Conservation (phyloP, 2,888 invertebrate genomes). For the Noctuana brunneofusca region DNA sequence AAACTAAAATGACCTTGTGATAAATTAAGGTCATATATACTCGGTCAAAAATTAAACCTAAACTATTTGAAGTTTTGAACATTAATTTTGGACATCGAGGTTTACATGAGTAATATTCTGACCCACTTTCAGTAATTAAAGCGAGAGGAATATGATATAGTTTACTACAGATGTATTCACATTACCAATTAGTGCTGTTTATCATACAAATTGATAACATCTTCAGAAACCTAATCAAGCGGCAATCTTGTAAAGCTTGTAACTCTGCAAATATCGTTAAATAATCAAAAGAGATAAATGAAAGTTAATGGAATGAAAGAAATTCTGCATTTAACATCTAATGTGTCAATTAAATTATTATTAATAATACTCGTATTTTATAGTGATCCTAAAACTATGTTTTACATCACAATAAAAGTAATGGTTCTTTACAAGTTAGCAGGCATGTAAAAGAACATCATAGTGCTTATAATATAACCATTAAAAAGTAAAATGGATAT, state of each 20-base stretch:
- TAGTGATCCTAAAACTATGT: too few relatives aligned
- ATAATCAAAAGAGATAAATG: neutral
- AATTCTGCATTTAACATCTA: neutral
- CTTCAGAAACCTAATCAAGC: conserved; percentile 8
- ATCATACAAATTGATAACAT: conserved; percentile 21
- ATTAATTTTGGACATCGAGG: neutral
- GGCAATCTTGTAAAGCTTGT: conserved; percentile 25
- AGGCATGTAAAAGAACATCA: too few relatives aligned
- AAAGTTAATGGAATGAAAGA: neutral
- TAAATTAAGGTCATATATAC: neutral
- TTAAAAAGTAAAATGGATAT: too few relatives aligned
- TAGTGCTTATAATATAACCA: too few relatives aligned
- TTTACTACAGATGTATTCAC: conserved; percentile 5
- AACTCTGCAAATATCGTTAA: neutral
- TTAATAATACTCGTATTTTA: too few relatives aligned
- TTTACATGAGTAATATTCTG: conserved; percentile 15
- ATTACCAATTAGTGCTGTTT: conserved; percentile 22
- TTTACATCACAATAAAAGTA: too few relatives aligned
- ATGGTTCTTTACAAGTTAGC: too few relatives aligned
- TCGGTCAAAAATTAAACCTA: neutral
- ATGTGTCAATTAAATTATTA: neutral
- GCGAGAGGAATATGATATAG: conserved; percentile 15
- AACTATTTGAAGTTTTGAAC: neutral
- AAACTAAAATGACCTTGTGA: too few relatives aligned
- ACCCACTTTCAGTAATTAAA: conserved; percentile 14